phyloP scores from a whole-genome alignment of 2,113 vertebrate species.

The Ahaetulla prasina region DNA sequence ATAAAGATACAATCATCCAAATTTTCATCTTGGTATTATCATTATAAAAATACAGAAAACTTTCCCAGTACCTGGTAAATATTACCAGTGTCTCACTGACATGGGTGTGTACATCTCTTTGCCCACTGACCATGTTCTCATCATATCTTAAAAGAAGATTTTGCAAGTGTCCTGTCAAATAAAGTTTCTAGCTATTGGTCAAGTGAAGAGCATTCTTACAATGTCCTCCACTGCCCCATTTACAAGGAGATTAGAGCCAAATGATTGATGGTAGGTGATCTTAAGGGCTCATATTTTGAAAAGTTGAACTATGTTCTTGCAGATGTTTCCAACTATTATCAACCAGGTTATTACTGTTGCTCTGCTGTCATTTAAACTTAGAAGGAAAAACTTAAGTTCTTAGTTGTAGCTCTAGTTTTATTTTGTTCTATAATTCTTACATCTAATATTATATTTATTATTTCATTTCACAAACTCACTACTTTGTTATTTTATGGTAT shows the following conservation, averaged over 20 bases:
- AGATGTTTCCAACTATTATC: not conserved
- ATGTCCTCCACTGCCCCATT: not conserved
- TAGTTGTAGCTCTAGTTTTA: not conserved
- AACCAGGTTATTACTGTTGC: not conserved
- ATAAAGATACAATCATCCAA: not conserved
- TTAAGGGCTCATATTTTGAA: not conserved
- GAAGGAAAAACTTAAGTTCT: not conserved
- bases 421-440: not conserved
- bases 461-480: not conserved
- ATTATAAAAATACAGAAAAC: not conserved
- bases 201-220: not conserved
- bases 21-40: not conserved
- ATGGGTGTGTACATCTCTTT: not conserved
- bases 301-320: not conserved
- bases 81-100: not conserved
- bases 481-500: not conserved
- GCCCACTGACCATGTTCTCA: not conserved
- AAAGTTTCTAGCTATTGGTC: not conserved
- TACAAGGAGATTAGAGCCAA: not conserved
- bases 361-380: not conserved
- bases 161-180: not conserved
- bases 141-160: not conserved
- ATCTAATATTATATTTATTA: not conserved
- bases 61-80: not conserved
- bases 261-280: not conserved